Evolutionary conservation across 2,797 vertebrate species (phyloP).

Genomic region (Halcyon badia): DNA sequence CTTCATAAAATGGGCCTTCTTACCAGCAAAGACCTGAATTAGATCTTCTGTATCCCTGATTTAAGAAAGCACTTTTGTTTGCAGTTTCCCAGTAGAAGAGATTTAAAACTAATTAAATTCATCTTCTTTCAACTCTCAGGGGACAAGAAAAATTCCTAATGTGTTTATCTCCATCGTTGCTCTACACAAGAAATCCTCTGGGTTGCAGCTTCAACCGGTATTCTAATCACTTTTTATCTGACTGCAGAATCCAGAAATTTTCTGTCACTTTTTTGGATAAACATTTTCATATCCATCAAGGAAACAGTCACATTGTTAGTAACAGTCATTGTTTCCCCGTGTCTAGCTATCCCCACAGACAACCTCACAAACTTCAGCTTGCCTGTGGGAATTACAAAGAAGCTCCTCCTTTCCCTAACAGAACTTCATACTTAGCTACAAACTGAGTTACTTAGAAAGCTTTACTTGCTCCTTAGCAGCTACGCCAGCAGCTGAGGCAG

Average conservation of each 20-base stretch:
- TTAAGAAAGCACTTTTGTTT: slow-evolving; percentile 8
- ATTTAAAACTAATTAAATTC: slow-evolving; percentile 45
- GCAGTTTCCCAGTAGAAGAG: background rate
- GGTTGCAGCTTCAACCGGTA: background rate
- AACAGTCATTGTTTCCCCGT: background rate
- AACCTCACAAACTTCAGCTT: slow-evolving; percentile 3
- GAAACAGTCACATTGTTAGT: background rate
- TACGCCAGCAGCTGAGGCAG: background rate
- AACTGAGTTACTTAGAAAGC: background rate
- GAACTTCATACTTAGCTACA: background rate
- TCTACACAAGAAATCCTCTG: background rate
- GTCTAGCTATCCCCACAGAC: background rate
- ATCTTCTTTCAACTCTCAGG: background rate
- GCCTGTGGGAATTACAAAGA: background rate
- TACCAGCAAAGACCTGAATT: background rate
- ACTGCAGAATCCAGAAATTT: background rate
- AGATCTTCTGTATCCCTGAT: background rate
- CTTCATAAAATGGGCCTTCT: background rate
- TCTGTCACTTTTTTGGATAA: background rate
- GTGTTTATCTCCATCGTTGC: background rate
- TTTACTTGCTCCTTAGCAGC: background rate
- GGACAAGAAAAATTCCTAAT: slow-evolving; percentile 1
- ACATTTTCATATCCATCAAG: background rate
- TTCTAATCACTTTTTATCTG: background rate
- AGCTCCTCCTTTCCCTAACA: background rate